Evolutionary conservation across 2,888 invertebrate genomes (phyloP).

Genomic region (Galerucella pusilla): DNA sequence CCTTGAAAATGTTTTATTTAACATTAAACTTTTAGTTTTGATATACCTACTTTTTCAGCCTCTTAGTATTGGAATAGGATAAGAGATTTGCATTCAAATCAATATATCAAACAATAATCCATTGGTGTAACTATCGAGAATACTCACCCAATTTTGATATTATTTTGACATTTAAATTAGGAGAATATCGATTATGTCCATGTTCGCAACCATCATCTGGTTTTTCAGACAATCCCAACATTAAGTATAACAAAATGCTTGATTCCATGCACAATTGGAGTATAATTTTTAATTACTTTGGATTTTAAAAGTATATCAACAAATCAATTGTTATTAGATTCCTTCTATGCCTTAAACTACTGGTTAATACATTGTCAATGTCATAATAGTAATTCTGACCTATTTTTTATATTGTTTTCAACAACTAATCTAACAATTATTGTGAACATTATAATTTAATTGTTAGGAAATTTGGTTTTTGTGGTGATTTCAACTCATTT

Average conservation of each 20-base stretch:
- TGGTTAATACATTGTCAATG: constrained; percentile 13
- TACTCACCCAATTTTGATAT: neutral
- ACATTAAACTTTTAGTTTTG: no score
- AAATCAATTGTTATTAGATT: constrained; percentile 1
- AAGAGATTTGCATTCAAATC: no score
- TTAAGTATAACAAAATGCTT: neutral
- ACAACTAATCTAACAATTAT: neutral
- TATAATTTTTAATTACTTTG: neutral
- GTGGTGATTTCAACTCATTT: neutral
- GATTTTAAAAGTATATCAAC: constrained; percentile 1
- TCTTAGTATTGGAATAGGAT: no score
- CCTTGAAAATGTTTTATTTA: no score
- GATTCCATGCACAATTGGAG: neutral
- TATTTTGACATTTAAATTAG: neutral
- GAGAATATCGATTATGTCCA: neutral
- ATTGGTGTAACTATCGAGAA: neutral
- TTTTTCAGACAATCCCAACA: neutral
- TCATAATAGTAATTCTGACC: neutral
- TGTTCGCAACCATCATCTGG: neutral
- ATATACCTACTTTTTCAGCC: no score
- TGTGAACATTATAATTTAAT: neutral
- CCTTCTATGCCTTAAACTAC: neutral
- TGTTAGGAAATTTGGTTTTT: neutral
- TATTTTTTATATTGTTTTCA: neutral
- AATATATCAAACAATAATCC: neutral